These are phyloP conservation scores for Euthynnus affinis DNA, from an alignment of 2,797 vertebrate species.

Conservation along the genomic window DNA sequence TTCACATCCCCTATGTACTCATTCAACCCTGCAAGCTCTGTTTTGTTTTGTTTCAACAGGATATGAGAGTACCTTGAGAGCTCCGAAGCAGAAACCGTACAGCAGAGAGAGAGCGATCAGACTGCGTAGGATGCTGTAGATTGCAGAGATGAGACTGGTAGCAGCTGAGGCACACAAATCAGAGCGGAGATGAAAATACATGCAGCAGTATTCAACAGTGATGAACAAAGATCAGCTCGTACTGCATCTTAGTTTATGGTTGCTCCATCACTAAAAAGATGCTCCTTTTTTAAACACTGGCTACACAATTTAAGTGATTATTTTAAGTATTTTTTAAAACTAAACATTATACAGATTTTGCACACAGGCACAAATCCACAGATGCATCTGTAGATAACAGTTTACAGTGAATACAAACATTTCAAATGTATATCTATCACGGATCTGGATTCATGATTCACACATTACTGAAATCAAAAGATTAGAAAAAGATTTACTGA, in stretches of 20 bases:
- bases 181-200: conserved; percentile 16
- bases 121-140: conserved; percentile 93
- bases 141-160: conserved; percentile 90
- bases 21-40: background rate
- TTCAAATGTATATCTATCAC: background rate
- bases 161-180: conserved; percentile 87
- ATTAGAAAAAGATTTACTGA: conserved; percentile 58
- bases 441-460: background rate
- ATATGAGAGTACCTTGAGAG: conserved; percentile 90
- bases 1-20: conserved; percentile 1
- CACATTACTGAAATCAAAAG: background rate
- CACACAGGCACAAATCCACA: background rate
- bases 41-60: background rate
- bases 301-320: no score
- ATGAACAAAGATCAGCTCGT: background rate
- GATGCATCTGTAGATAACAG: background rate
- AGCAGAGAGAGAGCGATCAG: conserved; percentile 87
- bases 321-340: no score
- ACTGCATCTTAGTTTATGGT: background rate
- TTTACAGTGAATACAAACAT: background rate
- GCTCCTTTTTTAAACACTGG: background rate
- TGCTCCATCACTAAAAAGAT: background rate
- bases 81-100: conserved; percentile 93
- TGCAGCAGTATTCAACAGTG: background rate
- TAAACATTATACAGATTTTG: background rate